These are phyloP conservation scores for Muntiacus reevesi DNA, from an alignment of 2,113 vertebrate genomes.

Conservation along the genomic window DNA sequence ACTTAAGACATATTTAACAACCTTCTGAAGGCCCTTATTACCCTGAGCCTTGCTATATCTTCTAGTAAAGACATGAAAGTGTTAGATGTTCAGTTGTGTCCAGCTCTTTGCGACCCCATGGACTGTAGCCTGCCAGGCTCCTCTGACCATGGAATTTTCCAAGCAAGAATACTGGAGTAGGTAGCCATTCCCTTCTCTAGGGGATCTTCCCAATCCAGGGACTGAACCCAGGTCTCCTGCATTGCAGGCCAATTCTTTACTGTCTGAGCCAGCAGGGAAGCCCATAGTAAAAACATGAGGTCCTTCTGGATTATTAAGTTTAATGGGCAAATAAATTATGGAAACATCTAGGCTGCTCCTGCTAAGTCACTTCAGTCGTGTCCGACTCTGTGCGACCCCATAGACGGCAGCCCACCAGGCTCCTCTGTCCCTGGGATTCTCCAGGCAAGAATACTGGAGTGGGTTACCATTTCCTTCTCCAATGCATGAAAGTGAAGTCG, in stretches of 20 bases:
- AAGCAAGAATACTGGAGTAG: neutral
- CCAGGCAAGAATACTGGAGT: too few relatives aligned
- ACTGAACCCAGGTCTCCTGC: neutral
- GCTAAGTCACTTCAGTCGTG: too few relatives aligned
- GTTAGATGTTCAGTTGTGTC: neutral
- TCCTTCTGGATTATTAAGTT: neutral
- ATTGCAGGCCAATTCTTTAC: neutral
- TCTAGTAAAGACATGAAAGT: neutral
- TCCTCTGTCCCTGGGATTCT: too few relatives aligned
- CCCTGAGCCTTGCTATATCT: neutral
- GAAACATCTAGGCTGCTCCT: neutral
- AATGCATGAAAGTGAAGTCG: too few relatives aligned
- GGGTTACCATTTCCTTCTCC: too few relatives aligned
- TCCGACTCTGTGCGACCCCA: too few relatives aligned
- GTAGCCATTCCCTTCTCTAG: neutral
- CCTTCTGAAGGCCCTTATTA: neutral
- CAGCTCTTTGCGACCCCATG: neutral
- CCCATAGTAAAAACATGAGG: neutral
- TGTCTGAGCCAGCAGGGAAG: neutral
- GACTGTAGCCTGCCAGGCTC: neutral
- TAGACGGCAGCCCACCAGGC: too few relatives aligned
- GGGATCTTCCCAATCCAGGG: neutral
- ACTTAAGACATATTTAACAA: neutral
- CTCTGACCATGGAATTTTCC: neutral
- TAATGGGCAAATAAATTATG: neutral